Evolutionary conservation across 2,797 vertebrate genomes (phyloP), one percentile per base, ranked within the genome.

Genomic region (Sparidentex hasta): DNA sequence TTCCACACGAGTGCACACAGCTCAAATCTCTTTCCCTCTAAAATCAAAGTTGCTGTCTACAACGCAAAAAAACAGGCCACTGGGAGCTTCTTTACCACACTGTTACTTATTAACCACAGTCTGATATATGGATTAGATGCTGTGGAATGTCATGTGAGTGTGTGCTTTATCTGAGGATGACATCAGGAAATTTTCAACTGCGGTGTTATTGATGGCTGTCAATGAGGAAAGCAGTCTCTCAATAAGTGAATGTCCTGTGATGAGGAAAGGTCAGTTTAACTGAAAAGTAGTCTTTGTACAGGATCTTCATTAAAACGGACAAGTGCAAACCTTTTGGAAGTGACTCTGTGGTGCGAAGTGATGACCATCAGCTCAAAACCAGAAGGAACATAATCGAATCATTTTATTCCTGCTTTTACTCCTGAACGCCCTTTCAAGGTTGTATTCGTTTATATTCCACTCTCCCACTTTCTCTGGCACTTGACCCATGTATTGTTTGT

Each of bases 91-190:
- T 64, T 56, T 21, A 16, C 18, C 11, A 16, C 66, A 64, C 21
- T 8, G 44, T 21, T 59, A 51, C 62, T 62, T 55, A 51, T 65
- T 55, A 51, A 75, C 21, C 38, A n/a, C 43, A 23, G 56, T 63
- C 61, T 71, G 80, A 74, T 43, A 4, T 47, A 77, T 27, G 48
- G 78, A 83, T 64, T 54, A 33, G 51, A 43, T 43, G 56, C 12
- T 41, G 16, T 41, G 17, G 62, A 38, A 61, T 64, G 57, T 57
- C 17, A 2, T 11, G 25, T 16, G 23, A 54, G 52, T 2, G 41
- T 43, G 56, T 38, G 7, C 14, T 68, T 55, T 74, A 52, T 65
- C 52, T 14, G 41, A 47, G 41, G 18, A n/a, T 16, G 51, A 59
- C n/a, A n/a, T 41, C 38, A 27, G n/a, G 27, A 21, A 16, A 43